A percentile compares a stretch with the other conserved stretches of the same genome.
These are phyloP conservation scores for Tenthredo mesomela DNA, from an alignment of 2,888 invertebrate genomes.

Conservation along the genomic window DNA sequence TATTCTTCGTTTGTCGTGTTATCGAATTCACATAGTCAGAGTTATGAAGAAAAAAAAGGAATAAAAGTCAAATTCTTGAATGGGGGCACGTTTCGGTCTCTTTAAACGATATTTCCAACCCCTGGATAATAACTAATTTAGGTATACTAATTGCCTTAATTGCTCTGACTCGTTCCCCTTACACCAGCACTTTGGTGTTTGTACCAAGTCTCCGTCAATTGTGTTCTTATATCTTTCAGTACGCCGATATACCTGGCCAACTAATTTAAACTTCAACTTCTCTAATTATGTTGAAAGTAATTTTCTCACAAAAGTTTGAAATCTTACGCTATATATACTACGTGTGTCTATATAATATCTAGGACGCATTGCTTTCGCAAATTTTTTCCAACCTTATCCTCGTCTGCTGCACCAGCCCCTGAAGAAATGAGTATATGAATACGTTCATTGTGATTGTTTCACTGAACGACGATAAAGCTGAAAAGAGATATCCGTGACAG, in stretches of 20 bases:
- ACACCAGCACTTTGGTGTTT: constrained; percentile 2
- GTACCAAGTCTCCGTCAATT: background rate
- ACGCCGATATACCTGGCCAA: background rate
- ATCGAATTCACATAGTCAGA: background rate
- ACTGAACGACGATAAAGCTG: background rate
- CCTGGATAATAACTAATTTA: constrained; percentile 11
- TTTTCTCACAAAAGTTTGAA: background rate
- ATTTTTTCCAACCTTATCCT: background rate
- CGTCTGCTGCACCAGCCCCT: background rate
- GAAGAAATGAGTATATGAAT: background rate
- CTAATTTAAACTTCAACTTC: constrained; percentile 24
- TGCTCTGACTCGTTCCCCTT: background rate
- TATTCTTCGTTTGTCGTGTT: background rate
- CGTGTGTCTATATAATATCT: background rate
- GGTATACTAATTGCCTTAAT: constrained; percentile 14
- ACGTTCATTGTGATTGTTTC: background rate
- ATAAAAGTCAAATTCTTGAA: background rate
- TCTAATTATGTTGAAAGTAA: constrained; percentile 19
- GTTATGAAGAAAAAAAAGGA: background rate
- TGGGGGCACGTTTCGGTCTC: background rate
- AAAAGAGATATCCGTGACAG: background rate
- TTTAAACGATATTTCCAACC: background rate
- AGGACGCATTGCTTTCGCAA: background rate
- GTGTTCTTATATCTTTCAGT: background rate
- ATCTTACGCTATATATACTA: background rate